Evolutionary conservation across 2,888 invertebrate genomes (phyloP).

Genomic region (Amaurobius ferox): DNA sequence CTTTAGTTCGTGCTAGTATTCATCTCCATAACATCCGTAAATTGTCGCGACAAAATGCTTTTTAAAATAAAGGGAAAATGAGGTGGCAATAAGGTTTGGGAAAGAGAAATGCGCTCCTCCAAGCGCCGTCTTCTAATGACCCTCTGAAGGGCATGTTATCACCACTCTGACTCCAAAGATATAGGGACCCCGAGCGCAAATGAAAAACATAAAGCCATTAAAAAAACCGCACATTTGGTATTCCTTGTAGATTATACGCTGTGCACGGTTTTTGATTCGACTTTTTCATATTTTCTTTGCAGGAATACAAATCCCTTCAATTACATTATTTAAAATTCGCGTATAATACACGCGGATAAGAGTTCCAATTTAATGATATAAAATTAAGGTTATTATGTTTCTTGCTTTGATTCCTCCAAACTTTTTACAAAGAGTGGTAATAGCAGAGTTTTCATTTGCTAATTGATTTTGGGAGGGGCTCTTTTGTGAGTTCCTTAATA

Average conservation of each 20-base stretch:
- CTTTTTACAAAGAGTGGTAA: background rate
- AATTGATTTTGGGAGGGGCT: constrained; percentile 25
- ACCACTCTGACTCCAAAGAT: background rate
- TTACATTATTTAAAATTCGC: constrained; percentile 64
- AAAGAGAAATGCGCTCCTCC: background rate
- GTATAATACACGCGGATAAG: background rate
- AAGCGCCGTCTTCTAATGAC: background rate
- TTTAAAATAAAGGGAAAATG: background rate
- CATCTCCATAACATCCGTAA: background rate
- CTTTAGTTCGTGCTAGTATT: background rate
- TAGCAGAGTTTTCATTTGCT: background rate
- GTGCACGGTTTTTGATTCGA: constrained; percentile 11
- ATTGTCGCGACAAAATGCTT: background rate
- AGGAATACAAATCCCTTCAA: constrained; percentile 26
- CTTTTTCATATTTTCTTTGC: constrained; percentile 22
- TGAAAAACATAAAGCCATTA: constrained; percentile 46
- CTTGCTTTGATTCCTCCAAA: constrained; percentile 2
- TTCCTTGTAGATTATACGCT: constrained; percentile 37
- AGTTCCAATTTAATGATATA: constrained; percentile 56
- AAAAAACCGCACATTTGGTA: constrained; percentile 40
- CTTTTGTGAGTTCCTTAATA: constrained; percentile 1
- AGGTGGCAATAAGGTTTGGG: background rate
- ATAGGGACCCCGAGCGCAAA: background rate
- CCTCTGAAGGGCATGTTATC: constrained; percentile 7
- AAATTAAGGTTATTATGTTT: constrained; percentile 66